Evolutionary conservation across 2,888 invertebrate genomes (phyloP), one percentile per base, ranked within the genome.

Genomic region (Odontomyia ornata): DNA sequence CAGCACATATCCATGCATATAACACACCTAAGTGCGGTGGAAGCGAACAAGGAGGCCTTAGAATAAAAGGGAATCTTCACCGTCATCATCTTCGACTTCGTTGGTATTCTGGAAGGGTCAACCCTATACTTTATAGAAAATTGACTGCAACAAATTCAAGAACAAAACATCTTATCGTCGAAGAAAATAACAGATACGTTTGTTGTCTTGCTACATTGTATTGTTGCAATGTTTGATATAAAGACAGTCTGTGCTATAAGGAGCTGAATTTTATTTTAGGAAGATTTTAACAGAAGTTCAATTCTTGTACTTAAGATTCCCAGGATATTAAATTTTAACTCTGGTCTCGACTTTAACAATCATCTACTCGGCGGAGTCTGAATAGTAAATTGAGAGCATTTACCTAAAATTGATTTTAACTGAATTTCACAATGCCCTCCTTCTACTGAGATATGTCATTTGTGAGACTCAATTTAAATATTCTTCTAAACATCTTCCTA

Each of bases 151-250:
- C 64, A 64, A 64, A 64, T 64, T 64, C 64, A 30, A 64, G 64
- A 64, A 27, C 23, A 30, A 64, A 28, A 11, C 64, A 25, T 18
- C 30, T 64, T 25, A 64, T 67, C 13, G 21, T 21, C 36, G 18
- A n/a, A n/a, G n/a, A 67, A 43, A 67, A 9, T 9, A 46, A 11
- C 36, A 36, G 36, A 36, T 36, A 64, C 25, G 9, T n/a, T 46
- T 64, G 64, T 67, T 46, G 46, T 67, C 21, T 36, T 67, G 67
- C 67, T n/a, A 67, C 67, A 67, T 21, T 43, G 67, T 67, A 67
- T 21, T 64, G 64, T 28, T 15, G n/a, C n/a, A 23, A n/a, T 60
- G 21, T 23, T 60, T 25, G n/a, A 21, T 60, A 25, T 1, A 4
- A 13, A 3, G 18, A 60, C 64, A 27, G 64, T 25, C n/a, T 64